These are phyloP conservation scores for Emydura subglobosa DNA, from an alignment of 2,113 vertebrate genomes.

Conservation along the genomic window DNA sequence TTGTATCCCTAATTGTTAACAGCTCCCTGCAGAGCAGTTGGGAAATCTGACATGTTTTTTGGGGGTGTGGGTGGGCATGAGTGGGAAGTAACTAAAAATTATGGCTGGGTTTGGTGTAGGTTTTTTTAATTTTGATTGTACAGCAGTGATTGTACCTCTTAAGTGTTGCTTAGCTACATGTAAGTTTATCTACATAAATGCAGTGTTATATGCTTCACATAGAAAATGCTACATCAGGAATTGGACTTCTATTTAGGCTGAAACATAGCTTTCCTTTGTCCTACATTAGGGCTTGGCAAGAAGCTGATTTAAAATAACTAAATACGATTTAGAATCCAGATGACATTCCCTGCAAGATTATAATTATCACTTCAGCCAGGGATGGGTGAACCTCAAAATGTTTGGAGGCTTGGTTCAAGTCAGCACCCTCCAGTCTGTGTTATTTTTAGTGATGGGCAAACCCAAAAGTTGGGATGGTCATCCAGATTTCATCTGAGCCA, in stretches of 20 bases:
- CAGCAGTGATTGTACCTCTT: neutral
- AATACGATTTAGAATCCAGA: constrained; percentile 42
- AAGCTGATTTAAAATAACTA: constrained; percentile 54
- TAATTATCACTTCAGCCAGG: constrained; percentile 64
- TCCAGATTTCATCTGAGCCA: constrained; percentile 66
- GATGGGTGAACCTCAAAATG: constrained; percentile 59
- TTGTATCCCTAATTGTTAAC: neutral
- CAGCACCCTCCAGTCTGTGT: constrained; percentile 49
- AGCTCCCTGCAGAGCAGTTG: constrained; percentile 30
- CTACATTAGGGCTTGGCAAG: constrained; percentile 27
- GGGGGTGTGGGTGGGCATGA: constrained; percentile 5
- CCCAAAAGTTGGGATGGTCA: constrained; percentile 62
- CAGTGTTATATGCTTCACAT: neutral
- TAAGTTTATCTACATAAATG: neutral
- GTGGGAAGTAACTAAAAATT: constrained; percentile 66
- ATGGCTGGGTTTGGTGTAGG: neutral
- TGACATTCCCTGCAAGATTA: constrained; percentile 54
- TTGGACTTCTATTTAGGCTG: neutral
- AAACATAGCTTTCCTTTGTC: neutral
- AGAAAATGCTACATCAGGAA: neutral
- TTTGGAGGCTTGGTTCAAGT: constrained; percentile 31
- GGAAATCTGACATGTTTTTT: constrained; percentile 41
- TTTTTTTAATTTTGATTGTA: neutral
- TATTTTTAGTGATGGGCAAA: constrained; percentile 59
- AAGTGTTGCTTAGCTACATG: neutral